These are phyloP conservation scores for Nycteola revayana DNA, from an alignment of 2,888 invertebrate species.

Conservation along the genomic window DNA sequence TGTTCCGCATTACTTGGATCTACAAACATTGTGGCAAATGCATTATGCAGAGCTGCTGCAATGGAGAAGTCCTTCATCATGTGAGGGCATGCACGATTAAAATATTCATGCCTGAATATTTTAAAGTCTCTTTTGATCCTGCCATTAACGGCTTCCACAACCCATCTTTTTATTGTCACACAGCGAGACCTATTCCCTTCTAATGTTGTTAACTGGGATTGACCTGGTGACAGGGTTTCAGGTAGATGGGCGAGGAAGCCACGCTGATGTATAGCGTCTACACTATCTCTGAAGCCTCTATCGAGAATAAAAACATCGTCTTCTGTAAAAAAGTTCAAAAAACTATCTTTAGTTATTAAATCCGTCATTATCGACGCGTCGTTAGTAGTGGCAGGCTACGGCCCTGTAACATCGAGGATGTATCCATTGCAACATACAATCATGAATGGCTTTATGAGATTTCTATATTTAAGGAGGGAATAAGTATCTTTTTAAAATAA, in stretches of 20 bases:
- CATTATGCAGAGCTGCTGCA: neutral
- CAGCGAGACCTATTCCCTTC: neutral
- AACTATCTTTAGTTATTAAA: neutral
- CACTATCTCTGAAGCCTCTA: neutral
- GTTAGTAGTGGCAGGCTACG: neutral
- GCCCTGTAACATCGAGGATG: neutral
- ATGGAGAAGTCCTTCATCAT: slow-evolving; percentile 1
- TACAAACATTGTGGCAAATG: neutral
- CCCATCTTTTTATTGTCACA: neutral
- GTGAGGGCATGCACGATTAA: slow-evolving; percentile 1
- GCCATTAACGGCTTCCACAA: slow-evolving; percentile 4
- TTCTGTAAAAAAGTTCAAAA: too few species aligned
- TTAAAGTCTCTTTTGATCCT: slow-evolving; percentile 6
- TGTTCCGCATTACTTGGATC: neutral
- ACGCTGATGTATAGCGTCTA: neutral
- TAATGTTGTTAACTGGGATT: slow-evolving; percentile 1
- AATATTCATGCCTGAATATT: slow-evolving; percentile 3
- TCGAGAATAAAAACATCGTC: neutral
- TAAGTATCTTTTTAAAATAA: slow-evolving; percentile 4
- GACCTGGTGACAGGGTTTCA: neutral
- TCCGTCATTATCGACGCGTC: neutral
- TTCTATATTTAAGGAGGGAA: slow-evolving; percentile 8
- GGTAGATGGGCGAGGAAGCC: neutral
- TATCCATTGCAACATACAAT: slow-evolving; percentile 11
- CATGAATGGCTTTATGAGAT: slow-evolving; percentile 11